phyloP scores from a whole-genome alignment of 1,140 invertebrate genomes.

The Gonioctena quinquepunctata region DNA sequence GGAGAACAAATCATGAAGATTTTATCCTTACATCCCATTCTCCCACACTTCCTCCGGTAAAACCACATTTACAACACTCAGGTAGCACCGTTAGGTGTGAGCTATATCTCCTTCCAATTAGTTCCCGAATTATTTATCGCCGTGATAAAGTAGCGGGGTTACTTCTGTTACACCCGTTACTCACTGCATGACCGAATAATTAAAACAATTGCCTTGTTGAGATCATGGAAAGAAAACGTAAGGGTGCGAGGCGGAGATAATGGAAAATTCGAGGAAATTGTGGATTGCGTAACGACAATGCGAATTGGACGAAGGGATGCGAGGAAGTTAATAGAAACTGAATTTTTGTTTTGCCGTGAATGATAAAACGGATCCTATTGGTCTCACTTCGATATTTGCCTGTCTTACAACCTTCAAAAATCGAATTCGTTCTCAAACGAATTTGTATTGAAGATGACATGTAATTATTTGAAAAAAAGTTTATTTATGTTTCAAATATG shows the following conservation, averaged over 20 bases:
- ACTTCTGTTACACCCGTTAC: neutral
- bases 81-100: neutral
- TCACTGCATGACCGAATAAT: slow-evolving; percentile 15
- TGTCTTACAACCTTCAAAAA: too few species aligned
- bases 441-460: too few species aligned
- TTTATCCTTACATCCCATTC: too few species aligned
- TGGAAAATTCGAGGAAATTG: slow-evolving; percentile 22
- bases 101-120: neutral
- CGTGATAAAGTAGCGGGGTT: neutral
- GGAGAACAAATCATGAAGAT: too few species aligned
- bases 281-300: neutral
- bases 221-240: slow-evolving; percentile 23
- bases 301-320: too few species aligned
- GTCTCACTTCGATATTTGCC: too few species aligned
- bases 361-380: too few species aligned
- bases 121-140: neutral
- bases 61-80: neutral
- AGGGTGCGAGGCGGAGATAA: slow-evolving; percentile 8
- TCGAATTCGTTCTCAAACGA: too few species aligned
- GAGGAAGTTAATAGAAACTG: too few species aligned
- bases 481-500: too few species aligned
- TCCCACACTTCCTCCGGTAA: neutral
- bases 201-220: slow-evolving; percentile 34
- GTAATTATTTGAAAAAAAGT: too few species aligned
- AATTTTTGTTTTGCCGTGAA: too few species aligned